These are phyloP conservation scores for Paradisaea rubra DNA, from an alignment of 2,113 vertebrate species.

Conservation along the genomic window DNA sequence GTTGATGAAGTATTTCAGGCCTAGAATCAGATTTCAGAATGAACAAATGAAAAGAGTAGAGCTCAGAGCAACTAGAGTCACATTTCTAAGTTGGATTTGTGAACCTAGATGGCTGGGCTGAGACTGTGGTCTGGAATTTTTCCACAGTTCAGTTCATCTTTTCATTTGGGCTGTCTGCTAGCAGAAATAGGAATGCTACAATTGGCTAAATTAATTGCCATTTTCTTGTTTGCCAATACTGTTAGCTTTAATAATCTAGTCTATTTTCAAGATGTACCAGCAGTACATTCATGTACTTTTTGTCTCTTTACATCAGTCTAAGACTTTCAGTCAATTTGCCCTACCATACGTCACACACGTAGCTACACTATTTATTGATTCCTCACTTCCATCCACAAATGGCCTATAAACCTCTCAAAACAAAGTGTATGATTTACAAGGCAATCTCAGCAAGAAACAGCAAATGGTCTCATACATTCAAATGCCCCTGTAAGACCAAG, in stretches of 20 bases:
- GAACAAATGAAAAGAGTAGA: background rate
- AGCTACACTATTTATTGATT: slow-evolving; percentile 45
- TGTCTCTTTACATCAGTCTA: background rate
- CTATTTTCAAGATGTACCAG: background rate
- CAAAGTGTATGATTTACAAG: slow-evolving; percentile 45
- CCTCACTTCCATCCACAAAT: slow-evolving; percentile 7
- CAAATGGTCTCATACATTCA: slow-evolving; percentile 9
- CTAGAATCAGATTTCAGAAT: background rate
- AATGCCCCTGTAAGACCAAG: background rate
- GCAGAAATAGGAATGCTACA: background rate
- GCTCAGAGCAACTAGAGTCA: background rate
- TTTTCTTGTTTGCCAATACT: background rate
- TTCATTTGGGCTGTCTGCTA: background rate
- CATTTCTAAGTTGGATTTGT: background rate
- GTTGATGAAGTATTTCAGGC: background rate
- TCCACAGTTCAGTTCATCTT: background rate
- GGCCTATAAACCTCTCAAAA: slow-evolving; percentile 46
- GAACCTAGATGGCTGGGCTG: background rate
- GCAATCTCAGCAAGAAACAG: slow-evolving; percentile 13
- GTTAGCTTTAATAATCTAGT: slow-evolving; percentile 14
- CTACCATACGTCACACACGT: background rate
- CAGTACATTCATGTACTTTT: background rate
- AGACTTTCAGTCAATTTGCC: background rate
- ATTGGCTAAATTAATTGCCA: background rate
- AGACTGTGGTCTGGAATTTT: background rate